Evolutionary conservation across 2,797 vertebrate genomes (phyloP), one percentile per base, ranked within the genome.

Genomic region (Huso huso): DNA sequence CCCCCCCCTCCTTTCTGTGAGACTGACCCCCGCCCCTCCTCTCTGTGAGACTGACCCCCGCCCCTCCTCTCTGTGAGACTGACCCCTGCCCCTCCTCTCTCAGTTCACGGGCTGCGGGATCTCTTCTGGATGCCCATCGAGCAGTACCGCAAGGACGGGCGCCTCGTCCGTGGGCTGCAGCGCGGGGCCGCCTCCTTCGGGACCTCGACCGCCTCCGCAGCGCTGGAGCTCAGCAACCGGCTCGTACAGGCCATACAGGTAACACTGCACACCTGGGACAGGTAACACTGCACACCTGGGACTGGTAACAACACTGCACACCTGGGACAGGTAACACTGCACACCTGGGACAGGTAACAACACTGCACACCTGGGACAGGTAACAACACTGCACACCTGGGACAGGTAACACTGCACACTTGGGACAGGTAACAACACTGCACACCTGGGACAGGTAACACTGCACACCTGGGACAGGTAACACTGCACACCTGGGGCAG

Each of bases 181-280:
- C 87, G 93, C 57, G 94, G 94, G 48, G 94, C 94, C 0, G 94
- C 94, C 0, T 97, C 94, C 48, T 97, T 97, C 0, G 94, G 94
- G 64, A 96, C 94, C 0, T 96, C 94, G 6, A 97, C 94, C 0
- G 94, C 94, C 10, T 94, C 93, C 0, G 94, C 94, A 0, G 94
- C 94, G n/a, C 82, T 97, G 65, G 94, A 97, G 69, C 93, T 97
- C 65, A 96, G 94, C 84, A 97, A 95, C 86, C 90, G 93, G 66
- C 88, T 97, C 68, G 94, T 97, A 53, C 94, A 95, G 79, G 93
- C 94, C n/a, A 96, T 97, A 75, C 94, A 95, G 93, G 94, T 94
- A 83, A 60, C 59, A 2, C 15, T 7, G 37, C 64, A 13, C 15
- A 23, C 23, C 23, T 23, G 23, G 23, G 23, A 23, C 23, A 23